Percentiles rank a stretch among this genome's conserved stretches.
phyloP scores from a whole-genome alignment of 2,113 vertebrate species.

The Psephotus haematonotus region DNA sequence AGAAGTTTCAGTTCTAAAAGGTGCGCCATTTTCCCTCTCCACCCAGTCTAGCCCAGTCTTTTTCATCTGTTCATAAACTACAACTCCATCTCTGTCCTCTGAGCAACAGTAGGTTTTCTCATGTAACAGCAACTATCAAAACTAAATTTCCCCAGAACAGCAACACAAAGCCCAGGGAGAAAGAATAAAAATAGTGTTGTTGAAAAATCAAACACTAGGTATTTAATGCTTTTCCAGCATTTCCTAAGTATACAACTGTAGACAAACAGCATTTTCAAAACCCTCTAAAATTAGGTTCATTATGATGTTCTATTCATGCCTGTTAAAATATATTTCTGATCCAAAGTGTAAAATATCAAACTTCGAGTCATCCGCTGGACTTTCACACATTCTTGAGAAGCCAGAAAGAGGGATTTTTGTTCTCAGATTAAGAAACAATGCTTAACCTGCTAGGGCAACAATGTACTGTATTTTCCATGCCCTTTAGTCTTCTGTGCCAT shows the following conservation, averaged over 20 bases:
- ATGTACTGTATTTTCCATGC: not conserved
- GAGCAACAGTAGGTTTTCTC: not conserved
- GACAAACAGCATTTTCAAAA: not conserved
- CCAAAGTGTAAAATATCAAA: not conserved
- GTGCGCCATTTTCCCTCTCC: accelerated
- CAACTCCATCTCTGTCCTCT: not conserved
- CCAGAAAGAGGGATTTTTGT: not conserved
- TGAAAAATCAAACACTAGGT: not conserved
- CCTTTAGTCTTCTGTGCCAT: not conserved
- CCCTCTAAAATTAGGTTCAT: not conserved
- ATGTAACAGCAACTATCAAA: not conserved
- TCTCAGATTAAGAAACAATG: not conserved
- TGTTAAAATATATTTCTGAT: not conserved
- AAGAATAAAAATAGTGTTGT: not conserved
- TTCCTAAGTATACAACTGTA: not conserved
- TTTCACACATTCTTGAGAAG: not conserved
- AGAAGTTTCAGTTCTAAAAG: not conserved
- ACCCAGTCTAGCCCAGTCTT: accelerated
- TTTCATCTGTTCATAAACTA: not conserved
- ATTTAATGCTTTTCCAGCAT: not conserved
- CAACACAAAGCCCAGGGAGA: not conserved
- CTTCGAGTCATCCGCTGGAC: not conserved
- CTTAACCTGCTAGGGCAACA: not conserved
- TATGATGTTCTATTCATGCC: not conserved
- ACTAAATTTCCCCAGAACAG: not conserved